Evolutionary conservation across 2,888 invertebrate genomes (phyloP).

Genomic region (Bellardia pandia): DNA sequence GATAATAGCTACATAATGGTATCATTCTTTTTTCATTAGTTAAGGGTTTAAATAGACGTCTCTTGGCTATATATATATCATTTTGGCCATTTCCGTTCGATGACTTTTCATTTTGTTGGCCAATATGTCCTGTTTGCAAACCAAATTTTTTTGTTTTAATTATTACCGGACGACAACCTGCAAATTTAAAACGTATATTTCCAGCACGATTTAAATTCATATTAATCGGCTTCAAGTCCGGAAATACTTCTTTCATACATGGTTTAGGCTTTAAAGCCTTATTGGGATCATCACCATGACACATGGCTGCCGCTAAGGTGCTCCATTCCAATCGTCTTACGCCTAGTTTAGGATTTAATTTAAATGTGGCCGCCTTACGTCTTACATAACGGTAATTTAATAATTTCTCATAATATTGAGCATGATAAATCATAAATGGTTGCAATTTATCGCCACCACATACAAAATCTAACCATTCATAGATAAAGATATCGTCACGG

Average conservation of each 20-base stretch:
- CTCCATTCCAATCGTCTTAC: slow-evolving; percentile 81
- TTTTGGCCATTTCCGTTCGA: slow-evolving; percentile 72
- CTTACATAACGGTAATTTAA: slow-evolving; percentile 75
- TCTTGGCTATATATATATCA: slow-evolving; percentile 81
- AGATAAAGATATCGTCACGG: slow-evolving; percentile 82
- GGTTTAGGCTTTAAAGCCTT: slow-evolving; percentile 78
- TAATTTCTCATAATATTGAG: slow-evolving; percentile 78
- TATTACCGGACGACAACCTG: slow-evolving; percentile 81
- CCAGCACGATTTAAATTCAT: slow-evolving; percentile 79
- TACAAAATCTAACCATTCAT: slow-evolving; percentile 83
- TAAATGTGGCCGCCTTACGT: slow-evolving; percentile 77
- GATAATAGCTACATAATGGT: slow-evolving; percentile 79
- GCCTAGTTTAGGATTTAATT: slow-evolving; percentile 78
- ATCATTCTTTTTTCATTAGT: slow-evolving; percentile 78
- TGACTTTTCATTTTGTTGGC: slow-evolving; percentile 22
- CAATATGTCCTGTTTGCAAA: slow-evolving; percentile 15
- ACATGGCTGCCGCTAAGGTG: slow-evolving; percentile 79
- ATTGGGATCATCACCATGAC: slow-evolving; percentile 82
- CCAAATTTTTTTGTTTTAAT: slow-evolving; percentile 78
- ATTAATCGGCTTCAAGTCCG: slow-evolving; percentile 78
- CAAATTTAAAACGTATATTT: slow-evolving; percentile 82
- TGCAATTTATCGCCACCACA: slow-evolving; percentile 81
- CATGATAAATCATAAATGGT: slow-evolving; percentile 81
- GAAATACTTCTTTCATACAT: slow-evolving; percentile 77
- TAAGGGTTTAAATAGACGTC: slow-evolving; percentile 82